These are phyloP conservation scores for Taphrorychus bicolor DNA, from an alignment of 2,888 invertebrate species.

Conservation along the genomic window DNA sequence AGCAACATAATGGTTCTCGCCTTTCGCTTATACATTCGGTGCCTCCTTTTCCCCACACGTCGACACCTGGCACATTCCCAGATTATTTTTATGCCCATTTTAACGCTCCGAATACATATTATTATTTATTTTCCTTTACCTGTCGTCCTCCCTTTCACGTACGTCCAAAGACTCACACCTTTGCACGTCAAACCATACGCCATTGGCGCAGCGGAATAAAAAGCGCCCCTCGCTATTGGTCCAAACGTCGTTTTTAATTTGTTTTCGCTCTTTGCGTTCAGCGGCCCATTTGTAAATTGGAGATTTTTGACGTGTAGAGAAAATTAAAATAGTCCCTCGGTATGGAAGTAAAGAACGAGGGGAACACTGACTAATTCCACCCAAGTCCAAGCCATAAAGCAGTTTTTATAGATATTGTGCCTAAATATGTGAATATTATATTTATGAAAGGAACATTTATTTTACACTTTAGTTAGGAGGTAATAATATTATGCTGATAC, in stretches of 20 bases:
- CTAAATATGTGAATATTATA: too few relatives aligned
- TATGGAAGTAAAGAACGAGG: constrained; percentile 26
- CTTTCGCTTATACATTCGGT: not conserved
- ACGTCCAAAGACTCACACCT: constrained; percentile 28
- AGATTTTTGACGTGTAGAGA: constrained; percentile 48
- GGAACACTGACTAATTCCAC: too few relatives aligned
- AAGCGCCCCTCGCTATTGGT: constrained; percentile 49
- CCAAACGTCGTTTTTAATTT: constrained; percentile 55
- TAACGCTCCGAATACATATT: constrained; percentile 15
- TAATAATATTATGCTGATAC: too few relatives aligned
- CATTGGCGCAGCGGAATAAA: constrained; percentile 52
- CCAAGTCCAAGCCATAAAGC: too few relatives aligned
- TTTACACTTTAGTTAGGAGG: too few relatives aligned
- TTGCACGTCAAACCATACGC: constrained; percentile 23
- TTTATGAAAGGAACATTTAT: too few relatives aligned
- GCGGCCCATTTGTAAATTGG: constrained; percentile 55
- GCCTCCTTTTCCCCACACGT: not conserved
- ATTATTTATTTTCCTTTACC: constrained; percentile 29
- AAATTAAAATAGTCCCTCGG: constrained; percentile 44
- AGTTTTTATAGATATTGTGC: too few relatives aligned
- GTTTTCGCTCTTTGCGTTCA: constrained; percentile 51
- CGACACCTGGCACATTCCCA: not conserved
- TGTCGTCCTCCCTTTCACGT: constrained; percentile 29
- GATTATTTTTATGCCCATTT: constrained; percentile 18
- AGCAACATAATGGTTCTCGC: not conserved